Percentiles rank a stretch among this genome's conserved stretches.
These are phyloP conservation scores for Caenorhabditis doughertyi DNA, from an alignment of 2,888 invertebrate genomes.

Conservation along the genomic window DNA sequence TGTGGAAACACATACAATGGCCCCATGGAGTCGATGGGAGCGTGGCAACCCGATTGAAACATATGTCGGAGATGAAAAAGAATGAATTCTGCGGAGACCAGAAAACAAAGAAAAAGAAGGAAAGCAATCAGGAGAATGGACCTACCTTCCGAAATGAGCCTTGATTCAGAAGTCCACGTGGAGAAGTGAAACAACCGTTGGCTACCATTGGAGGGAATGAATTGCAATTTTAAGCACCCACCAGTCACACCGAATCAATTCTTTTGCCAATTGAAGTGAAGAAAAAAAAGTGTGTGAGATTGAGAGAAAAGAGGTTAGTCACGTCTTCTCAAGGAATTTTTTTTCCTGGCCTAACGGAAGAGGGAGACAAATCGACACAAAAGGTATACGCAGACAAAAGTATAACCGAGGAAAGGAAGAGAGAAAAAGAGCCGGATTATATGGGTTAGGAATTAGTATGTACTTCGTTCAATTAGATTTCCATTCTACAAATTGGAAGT, in stretches of 20 bases:
- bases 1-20: conserved; percentile 21
- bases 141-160: conserved; percentile 58
- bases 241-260: conserved; percentile 44
- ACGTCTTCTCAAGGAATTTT: conserved; percentile 38
- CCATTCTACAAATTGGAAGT: neutral
- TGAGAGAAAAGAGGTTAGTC: conserved; percentile 38
- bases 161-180: conserved; percentile 47
- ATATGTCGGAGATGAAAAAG: neutral
- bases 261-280: conserved; percentile 11
- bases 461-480: conserved; percentile 26
- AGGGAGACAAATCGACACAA: conserved; percentile 31
- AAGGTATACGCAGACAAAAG: conserved; percentile 52
- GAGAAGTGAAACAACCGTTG: conserved; percentile 62
- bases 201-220: conserved; percentile 40
- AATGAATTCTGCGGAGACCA: conserved; percentile 26
- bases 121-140: conserved; percentile 16
- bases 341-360: neutral
- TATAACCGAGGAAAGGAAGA: conserved; percentile 35
- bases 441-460: neutral
- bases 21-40: neutral
- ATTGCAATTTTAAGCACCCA: neutral
- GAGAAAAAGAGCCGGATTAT: conserved; percentile 15
- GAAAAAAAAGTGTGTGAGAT: conserved; percentile 22
- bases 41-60: conserved; percentile 11
- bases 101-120: conserved; percentile 4